Evolutionary conservation across 2,797 vertebrate genomes (phyloP).

Genomic region (Benthosema pterotum): DNA sequence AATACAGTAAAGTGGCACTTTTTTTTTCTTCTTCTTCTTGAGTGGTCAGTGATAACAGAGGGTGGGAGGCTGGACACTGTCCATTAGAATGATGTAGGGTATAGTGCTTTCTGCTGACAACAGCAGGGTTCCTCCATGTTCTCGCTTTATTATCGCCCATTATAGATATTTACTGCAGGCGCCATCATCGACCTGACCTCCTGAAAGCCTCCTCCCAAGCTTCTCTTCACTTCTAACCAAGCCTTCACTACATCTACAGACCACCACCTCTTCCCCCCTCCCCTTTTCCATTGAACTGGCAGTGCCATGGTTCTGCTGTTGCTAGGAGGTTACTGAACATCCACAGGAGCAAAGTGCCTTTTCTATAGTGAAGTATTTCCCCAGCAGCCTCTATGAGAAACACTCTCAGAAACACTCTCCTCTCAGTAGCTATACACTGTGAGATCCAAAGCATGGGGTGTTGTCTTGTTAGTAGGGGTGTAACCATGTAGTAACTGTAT

Average conservation of each 20-base stretch:
- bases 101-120: constrained; percentile 66
- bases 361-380: constrained; percentile 37
- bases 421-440: not conserved
- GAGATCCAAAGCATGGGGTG: too few relatives aligned
- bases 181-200: constrained; percentile 55
- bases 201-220: constrained; percentile 61
- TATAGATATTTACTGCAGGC: constrained; percentile 72
- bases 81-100: constrained; percentile 70
- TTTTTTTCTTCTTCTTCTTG: constrained; percentile 39
- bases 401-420: constrained; percentile 13
- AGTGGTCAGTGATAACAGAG: constrained; percentile 52
- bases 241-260: constrained; percentile 23
- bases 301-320: constrained; percentile 23
- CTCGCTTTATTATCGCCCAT: constrained; percentile 70
- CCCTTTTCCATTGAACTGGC: not conserved
- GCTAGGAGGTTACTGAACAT: constrained; percentile 17
- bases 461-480: too few relatives aligned
- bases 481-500: too few relatives aligned
- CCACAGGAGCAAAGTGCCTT: constrained; percentile 28
- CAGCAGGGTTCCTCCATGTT: constrained; percentile 60
- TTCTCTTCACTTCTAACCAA: constrained; percentile 47
- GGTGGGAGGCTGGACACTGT: constrained; percentile 40
- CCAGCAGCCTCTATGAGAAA: constrained; percentile 27
- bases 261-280: constrained; percentile 24
- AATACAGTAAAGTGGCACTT: constrained; percentile 55